These are phyloP conservation scores for Molossus alvarezi DNA, from an alignment of 2,797 vertebrate species.

Conservation along the genomic window DNA sequence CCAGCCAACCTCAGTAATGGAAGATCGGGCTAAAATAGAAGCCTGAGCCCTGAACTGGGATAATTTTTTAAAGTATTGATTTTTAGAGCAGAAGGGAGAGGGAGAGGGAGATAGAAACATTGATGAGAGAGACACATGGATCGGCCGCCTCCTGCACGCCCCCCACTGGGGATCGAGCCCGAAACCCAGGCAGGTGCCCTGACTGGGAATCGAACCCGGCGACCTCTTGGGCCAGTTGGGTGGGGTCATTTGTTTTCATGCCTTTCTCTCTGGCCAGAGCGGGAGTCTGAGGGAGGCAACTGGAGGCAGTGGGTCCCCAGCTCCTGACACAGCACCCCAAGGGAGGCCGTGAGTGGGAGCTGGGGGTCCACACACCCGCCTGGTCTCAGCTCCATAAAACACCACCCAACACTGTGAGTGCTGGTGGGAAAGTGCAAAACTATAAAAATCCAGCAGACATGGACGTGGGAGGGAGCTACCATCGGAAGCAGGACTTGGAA, in stretches of 20 bases:
- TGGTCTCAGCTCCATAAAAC: not conserved
- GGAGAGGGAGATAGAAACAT: too few relatives aligned
- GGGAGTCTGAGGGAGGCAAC: accelerated
- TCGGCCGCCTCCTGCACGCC: too few relatives aligned
- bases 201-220: too few relatives aligned
- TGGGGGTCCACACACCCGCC: not conserved
- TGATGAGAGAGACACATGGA: too few relatives aligned
- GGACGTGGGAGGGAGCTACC: not conserved
- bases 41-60: not conserved
- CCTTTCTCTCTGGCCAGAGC: not conserved
- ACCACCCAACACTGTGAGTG: accelerated
- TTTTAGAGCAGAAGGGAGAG: too few relatives aligned
- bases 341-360: not conserved
- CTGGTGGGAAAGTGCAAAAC: not conserved
- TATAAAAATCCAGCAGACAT: accelerated
- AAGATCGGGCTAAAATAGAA: accelerated
- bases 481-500: not conserved
- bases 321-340: not conserved
- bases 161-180: too few relatives aligned
- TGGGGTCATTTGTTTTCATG: not conserved
- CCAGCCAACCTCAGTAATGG: accelerated
- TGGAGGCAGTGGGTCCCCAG: not conserved
- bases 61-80: too few relatives aligned
- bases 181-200: too few relatives aligned
- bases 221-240: too few relatives aligned